Percentiles rank a stretch among this genome's conserved stretches.
Conservation (phyloP, 2,113 vertebrate genomes). For the Bufo bufo region DNA sequence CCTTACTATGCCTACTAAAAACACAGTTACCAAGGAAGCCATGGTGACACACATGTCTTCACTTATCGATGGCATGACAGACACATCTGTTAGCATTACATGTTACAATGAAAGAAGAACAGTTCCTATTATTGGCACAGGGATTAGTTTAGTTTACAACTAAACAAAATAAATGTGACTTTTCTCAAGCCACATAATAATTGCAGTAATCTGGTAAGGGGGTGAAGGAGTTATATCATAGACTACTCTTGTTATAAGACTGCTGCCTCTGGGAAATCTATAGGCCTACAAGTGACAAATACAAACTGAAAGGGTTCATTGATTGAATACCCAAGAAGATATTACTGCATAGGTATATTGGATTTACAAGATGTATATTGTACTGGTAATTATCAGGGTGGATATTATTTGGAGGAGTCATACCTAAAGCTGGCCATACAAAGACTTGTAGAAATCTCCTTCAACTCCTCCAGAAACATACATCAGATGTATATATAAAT, state of each 20-base stretch:
- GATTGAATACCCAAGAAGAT: too few species aligned
- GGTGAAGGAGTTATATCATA: neutral
- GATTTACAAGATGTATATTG: too few species aligned
- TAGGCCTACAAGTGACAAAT: too few species aligned
- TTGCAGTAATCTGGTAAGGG: neutral
- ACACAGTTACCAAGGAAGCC: neutral
- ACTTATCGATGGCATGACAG: neutral
- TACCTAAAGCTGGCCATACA: too few species aligned
- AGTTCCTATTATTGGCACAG: neutral
- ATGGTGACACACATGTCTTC: constrained; percentile 8
- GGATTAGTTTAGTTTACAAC: neutral
- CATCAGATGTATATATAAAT: too few species aligned
- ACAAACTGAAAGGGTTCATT: too few species aligned
- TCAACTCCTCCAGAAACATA: too few species aligned
- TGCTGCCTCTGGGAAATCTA: neutral
- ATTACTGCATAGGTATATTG: too few species aligned
- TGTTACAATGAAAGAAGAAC: neutral
- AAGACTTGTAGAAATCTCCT: too few species aligned
- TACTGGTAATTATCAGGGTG: too few species aligned
- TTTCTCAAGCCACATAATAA: neutral
- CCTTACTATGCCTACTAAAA: constrained; percentile 19
- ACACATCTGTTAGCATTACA: constrained; percentile 6
- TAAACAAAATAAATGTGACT: constrained; percentile 5
- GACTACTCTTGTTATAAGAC: too few species aligned
- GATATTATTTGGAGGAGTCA: too few species aligned